These are phyloP conservation scores for Myiozetetes cayanensis DNA, from an alignment of 2,113 vertebrate species.

Conservation along the genomic window DNA sequence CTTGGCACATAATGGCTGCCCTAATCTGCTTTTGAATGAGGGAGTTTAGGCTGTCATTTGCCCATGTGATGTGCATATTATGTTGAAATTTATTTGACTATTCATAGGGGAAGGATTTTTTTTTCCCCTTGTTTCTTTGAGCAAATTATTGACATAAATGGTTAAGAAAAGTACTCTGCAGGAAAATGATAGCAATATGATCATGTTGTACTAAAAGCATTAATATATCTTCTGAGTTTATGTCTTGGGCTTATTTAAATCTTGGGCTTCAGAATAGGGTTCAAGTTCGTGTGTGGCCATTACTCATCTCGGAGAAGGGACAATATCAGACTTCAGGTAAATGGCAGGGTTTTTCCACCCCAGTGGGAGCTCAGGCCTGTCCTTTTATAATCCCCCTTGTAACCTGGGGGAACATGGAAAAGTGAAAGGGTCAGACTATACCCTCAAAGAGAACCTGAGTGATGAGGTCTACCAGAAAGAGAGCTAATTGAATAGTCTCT, in stretches of 20 bases:
- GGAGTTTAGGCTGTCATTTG: background rate
- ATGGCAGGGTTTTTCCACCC: fast-evolving
- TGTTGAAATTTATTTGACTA: background rate
- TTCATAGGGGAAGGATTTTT: background rate
- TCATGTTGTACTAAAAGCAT: background rate
- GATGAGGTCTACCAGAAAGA: background rate
- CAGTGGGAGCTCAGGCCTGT: background rate
- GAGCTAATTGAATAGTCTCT: background rate
- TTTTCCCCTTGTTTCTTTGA: background rate
- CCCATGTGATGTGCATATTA: background rate
- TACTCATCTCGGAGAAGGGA: background rate
- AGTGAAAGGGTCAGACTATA: background rate
- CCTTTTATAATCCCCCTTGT: background rate
- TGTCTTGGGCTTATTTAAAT: background rate
- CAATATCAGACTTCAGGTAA: background rate
- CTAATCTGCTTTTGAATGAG: background rate
- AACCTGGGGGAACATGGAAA: background rate
- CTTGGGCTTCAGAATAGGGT: background rate
- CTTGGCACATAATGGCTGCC: background rate
- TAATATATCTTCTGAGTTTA: background rate
- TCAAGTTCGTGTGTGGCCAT: background rate
- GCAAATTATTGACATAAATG: background rate
- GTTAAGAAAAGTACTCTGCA: background rate
- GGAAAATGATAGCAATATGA: background rate
- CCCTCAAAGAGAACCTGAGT: background rate